Evolutionary conservation across 2,888 invertebrate species (phyloP), one percentile per base, ranked within the genome.

Genomic region (Brachyptera putata): DNA sequence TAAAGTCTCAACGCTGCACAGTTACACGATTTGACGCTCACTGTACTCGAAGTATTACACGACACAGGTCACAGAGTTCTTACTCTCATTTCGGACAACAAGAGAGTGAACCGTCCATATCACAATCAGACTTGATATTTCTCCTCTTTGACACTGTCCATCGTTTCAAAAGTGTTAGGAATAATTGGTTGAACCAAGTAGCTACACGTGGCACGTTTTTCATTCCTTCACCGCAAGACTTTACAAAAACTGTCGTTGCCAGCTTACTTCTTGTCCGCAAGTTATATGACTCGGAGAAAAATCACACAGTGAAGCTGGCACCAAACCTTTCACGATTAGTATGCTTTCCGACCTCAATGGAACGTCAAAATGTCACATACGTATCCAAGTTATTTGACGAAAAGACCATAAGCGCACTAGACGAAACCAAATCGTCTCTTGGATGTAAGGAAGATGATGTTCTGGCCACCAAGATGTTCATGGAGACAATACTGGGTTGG

Each of bases 91-190:
- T n/a, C n/a, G n/a, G n/a, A n/a, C n/a, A n/a, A n/a, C n/a, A n/a
- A n/a, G n/a, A n/a, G n/a, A n/a, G n/a, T n/a, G n/a, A n/a, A n/a
- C n/a, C n/a, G n/a, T n/a, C n/a, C n/a, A n/a, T n/a, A n/a, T n/a
- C n/a, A n/a, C n/a, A n/a, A n/a, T n/a, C n/a, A n/a, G n/a, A n/a
- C n/a, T n/a, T n/a, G n/a, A n/a, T n/a, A n/a, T n/a, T n/a, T n/a
- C n/a, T n/a, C n/a, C n/a, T n/a, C n/a, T 43, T 43, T 43, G 43
- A 43, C 16, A 16, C 18, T 16, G 43, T 43, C 14, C 43, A 43
- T 21, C 18, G 43, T 9, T 18, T 16, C 9, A 21, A 43, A 21
- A 16, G 21, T 16, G 11, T 43, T 3, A n/a, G 43, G 3, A 43
- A 43, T 21, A 43, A 43, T 11, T 43, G 43, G 43, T 18, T 43